Percentiles rank a stretch among this genome's conserved stretches.
phyloP scores from a whole-genome alignment of 2,888 invertebrate species.

The Cryptocephalus primarius region DNA sequence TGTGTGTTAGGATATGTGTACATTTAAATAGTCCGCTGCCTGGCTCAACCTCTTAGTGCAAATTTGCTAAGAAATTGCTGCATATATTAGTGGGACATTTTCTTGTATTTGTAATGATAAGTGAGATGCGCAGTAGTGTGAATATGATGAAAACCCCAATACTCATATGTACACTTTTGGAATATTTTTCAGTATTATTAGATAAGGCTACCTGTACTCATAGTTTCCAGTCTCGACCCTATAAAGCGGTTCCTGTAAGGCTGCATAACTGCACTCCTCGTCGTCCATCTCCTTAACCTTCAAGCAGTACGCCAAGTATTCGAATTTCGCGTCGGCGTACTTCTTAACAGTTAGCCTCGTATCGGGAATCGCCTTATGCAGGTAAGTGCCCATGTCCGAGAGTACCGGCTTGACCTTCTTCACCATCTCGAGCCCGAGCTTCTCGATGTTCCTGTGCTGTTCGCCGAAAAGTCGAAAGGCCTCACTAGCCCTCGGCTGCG shows the following conservation, averaged over 20 bases:
- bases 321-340: conserved; percentile 98
- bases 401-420: conserved; percentile 87
- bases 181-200: neutral
- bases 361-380: conserved; percentile 97
- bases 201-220: conserved; percentile 66
- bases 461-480: conserved; percentile 93
- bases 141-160: no score
- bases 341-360: conserved; percentile 94
- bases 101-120: no score
- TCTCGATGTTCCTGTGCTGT: conserved; percentile 85
- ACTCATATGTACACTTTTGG: no score
- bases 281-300: conserved; percentile 99
- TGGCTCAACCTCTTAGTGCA: no score
- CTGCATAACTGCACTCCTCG: conserved; percentile 89
- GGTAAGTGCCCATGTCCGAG: conserved; percentile 89
- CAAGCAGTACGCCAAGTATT: conserved; percentile 96
- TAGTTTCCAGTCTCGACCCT: conserved; percentile 99
- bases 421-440: conserved; percentile 78
- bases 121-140: no score
- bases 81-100: no score
- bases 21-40: no score
- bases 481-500: conserved; percentile 89
- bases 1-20: no score
- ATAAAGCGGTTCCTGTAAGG: conserved; percentile 91
- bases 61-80: no score